Evolutionary conservation across 2,888 invertebrate species (phyloP), one percentile per base, ranked within the genome.

Genomic region (Hypomecis atomaria): DNA sequence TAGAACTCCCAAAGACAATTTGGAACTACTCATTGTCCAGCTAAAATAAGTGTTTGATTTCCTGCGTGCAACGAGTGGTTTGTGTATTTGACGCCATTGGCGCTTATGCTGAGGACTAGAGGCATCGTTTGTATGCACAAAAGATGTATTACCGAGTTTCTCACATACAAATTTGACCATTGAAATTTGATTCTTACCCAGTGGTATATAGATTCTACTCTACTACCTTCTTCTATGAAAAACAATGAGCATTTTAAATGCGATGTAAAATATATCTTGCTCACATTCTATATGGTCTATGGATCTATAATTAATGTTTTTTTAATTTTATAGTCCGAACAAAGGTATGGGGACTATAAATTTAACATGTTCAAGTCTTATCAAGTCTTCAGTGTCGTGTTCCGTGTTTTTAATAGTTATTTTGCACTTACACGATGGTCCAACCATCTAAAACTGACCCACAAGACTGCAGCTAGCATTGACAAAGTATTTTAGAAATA

Each of bases 11-110:
- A 67, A 62, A 69, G 76, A 79, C 79, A 73, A 75, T 75, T 79
- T 82, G 75, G 82, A 73, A 77, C 72, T 76, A 74, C 50, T 59
- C 71, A 73, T 69, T 75, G 72, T 71, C 70, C 74, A 69, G 67
- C 65, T 42, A n/a, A 37, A 6, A 61, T 53, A 47, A 66, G 62
- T 52, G 59, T 56, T 60, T 57, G 64, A 66, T 75, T 75, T 79
- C 72, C 72, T 73, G 72, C 65, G 77, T 87, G 79, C 84, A 85
- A 85, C 80, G 75, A 70, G 77, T 85, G 84, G 81, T 85, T 82
- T 83, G 83, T 83, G 74, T 77, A 75, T 79, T 75, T 66, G 68
- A 73, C 68, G 70, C 78, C 81, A 83, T 81, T 82, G 88, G 87
- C 86, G 85, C 88, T 86, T 85, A 83, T 81, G 81, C 79, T 71